Conservation (phyloP, 2,888 invertebrate species). For the Craniophora ligustri region DNA sequence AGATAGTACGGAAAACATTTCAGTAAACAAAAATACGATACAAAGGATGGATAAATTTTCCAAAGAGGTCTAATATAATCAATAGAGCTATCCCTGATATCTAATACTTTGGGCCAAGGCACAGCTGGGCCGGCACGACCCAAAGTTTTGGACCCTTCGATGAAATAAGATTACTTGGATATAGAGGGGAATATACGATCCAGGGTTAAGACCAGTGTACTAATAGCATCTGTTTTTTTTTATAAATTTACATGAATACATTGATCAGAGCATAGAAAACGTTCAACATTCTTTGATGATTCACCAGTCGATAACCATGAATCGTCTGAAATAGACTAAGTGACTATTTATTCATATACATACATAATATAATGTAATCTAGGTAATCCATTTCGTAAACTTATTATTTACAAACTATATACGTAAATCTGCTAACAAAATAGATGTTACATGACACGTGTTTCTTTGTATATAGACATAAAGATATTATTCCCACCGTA, state of each 20-base stretch:
- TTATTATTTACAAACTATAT: too few relatives aligned
- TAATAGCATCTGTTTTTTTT: too few relatives aligned
- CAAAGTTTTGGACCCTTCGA: conserved; percentile 20
- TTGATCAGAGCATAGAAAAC: too few relatives aligned
- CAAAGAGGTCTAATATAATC: conserved; percentile 34
- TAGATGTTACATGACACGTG: background rate
- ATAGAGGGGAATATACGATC: background rate
- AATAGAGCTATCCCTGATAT: conserved; percentile 11
- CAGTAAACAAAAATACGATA: background rate
- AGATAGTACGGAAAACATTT: background rate
- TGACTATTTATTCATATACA: too few relatives aligned
- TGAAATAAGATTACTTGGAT: conserved; percentile 18
- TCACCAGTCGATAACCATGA: too few relatives aligned
- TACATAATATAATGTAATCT: too few relatives aligned
- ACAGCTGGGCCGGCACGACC: conserved; percentile 22
- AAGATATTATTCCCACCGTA: conserved; percentile 3
- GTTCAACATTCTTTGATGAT: too few relatives aligned
- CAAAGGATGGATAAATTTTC: conserved; percentile 25
- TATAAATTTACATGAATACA: too few relatives aligned
- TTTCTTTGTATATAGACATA: background rate
- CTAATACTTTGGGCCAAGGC: conserved; percentile 22
- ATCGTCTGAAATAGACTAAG: too few relatives aligned
- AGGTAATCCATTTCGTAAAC: too few relatives aligned
- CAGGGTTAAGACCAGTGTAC: too few relatives aligned
- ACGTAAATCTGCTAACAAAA: too few relatives aligned